phyloP scores from a whole-genome alignment of 2,888 invertebrate genomes.

The Drosophila differens region DNA sequence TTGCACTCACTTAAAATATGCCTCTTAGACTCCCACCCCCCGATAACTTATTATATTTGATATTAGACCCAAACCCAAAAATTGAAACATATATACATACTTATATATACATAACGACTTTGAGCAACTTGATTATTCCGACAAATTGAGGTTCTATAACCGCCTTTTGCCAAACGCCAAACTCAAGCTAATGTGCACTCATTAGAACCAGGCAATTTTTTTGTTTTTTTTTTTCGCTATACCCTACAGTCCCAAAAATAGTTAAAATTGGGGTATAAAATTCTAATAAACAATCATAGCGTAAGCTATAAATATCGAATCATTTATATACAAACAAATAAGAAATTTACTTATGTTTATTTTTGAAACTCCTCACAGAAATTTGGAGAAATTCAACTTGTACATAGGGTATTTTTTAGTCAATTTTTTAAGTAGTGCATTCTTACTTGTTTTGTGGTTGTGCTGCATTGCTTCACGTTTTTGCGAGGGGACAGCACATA shows the following conservation, averaged over 20 bases:
- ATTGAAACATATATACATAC: conserved; percentile 1
- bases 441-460: neutral
- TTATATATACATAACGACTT: conserved; percentile 17
- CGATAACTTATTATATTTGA: conserved; percentile 31
- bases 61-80: conserved; percentile 11
- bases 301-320: neutral
- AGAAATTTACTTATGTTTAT: neutral
- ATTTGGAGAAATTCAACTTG: neutral
- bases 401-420: conserved; percentile 1
- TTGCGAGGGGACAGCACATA: conserved; percentile 24
- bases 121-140: conserved; percentile 66
- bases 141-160: conserved; percentile 56
- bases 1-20: conserved; percentile 70
- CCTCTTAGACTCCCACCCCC: neutral
- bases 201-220: conserved; percentile 56
- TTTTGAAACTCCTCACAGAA: neutral
- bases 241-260: conserved; percentile 5
- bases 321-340: neutral
- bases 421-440: neutral
- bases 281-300: neutral
- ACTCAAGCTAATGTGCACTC: conserved; percentile 70
- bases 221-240: conserved; percentile 4
- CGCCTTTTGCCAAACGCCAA: conserved; percentile 43
- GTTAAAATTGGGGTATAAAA: neutral
- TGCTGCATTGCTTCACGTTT: conserved; percentile 18